Evolutionary conservation across 2,113 vertebrate genomes (phyloP).

Genomic region (Apodemus speciosus): DNA sequence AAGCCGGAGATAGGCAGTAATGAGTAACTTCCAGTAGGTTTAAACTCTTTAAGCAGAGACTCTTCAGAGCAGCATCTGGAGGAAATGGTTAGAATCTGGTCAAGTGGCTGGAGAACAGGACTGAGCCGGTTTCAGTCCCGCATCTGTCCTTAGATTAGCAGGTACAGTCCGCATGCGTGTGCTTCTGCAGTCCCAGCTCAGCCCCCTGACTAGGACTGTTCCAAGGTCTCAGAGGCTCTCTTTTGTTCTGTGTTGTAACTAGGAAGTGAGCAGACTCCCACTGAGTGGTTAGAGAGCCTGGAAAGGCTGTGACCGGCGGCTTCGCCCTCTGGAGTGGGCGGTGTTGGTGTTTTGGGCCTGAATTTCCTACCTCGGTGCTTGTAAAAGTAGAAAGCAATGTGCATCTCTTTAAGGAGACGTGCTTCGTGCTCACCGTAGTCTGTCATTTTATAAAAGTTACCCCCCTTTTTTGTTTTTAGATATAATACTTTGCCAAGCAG

Average conservation of each 20-base stretch:
- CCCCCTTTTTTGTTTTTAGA: conserved; percentile 79
- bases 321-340: neutral
- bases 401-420: neutral
- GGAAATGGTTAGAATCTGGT: neutral
- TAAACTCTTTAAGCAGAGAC: neutral
- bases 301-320: no score
- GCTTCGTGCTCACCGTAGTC: neutral
- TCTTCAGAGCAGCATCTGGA: neutral
- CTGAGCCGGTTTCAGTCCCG: neutral
- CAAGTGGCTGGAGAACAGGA: neutral
- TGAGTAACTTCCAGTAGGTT: neutral
- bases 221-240: no score
- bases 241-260: neutral
- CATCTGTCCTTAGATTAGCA: neutral
- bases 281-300: no score
- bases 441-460: conserved; percentile 29
- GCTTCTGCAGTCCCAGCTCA: neutral
- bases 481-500: conserved; percentile 96
- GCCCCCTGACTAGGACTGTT: neutral
- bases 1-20: neutral
- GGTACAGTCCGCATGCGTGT: neutral
- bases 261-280: neutral
- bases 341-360: neutral
- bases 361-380: neutral
- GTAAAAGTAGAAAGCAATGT: neutral